These are phyloP conservation scores for Heliconius cydno DNA, from an alignment of 2,888 invertebrate genomes.

Conservation along the genomic window DNA sequence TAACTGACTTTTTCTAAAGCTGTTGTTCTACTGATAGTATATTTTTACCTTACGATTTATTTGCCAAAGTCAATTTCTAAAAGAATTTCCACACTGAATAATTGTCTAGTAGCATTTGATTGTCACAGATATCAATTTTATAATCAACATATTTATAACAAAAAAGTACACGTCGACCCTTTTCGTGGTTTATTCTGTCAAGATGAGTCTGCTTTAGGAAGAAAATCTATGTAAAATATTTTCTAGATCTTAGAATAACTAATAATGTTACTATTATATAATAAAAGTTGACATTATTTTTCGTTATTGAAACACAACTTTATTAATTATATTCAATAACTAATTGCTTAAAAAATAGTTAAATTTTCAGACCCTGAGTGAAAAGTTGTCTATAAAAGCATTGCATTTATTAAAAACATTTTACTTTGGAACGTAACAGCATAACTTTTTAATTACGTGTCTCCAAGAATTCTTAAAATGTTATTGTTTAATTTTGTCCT, in stretches of 20 bases:
- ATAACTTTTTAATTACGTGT: slow-evolving; percentile 10
- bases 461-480: slow-evolving; percentile 10
- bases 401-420: neutral
- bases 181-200: too few relatives aligned
- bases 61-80: neutral
- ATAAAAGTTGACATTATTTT: neutral
- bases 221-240: too few relatives aligned
- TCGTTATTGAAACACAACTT: neutral
- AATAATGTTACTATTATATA: neutral
- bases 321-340: neutral
- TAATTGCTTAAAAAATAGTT: too few relatives aligned
- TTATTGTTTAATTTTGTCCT: slow-evolving; percentile 2
- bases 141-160: too few relatives aligned
- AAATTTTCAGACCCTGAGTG: neutral
- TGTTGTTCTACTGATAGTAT: slow-evolving; percentile 73
- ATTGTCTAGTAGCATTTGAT: neutral
- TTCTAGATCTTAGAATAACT: too few relatives aligned
- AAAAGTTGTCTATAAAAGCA: neutral
- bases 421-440: neutral
- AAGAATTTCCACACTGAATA: neutral
- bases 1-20: slow-evolving; percentile 77
- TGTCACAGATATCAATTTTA: too few relatives aligned
- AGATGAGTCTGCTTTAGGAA: too few relatives aligned
- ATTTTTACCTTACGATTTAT: slow-evolving; percentile 58
- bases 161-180: too few relatives aligned